A percentile compares a stretch with the other conserved stretches of the same genome.
phyloP scores from a whole-genome alignment of 2,888 invertebrate species.

The Pilophorus perplexus region DNA sequence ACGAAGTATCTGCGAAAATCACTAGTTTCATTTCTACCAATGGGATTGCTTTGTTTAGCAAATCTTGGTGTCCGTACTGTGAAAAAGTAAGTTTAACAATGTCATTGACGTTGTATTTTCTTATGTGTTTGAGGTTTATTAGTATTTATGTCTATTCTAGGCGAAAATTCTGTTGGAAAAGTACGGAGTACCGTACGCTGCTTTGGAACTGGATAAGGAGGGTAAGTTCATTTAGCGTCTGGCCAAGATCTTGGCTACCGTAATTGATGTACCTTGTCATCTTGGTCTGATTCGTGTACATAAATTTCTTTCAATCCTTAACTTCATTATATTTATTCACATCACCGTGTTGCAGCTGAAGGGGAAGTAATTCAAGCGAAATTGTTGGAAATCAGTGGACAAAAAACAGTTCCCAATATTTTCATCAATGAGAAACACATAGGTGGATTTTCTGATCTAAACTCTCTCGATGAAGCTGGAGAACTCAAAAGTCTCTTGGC shows the following conservation, averaged over 20 bases:
- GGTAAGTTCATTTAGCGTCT: no score
- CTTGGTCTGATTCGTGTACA: no score
- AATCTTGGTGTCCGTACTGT: conserved; percentile 28
- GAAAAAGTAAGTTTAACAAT: conserved; percentile 3
- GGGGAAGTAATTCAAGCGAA: conserved; percentile 15
- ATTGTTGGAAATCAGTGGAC: conserved; percentile 19
- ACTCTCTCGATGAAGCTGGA: conserved; percentile 5
- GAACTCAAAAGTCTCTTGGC: not conserved
- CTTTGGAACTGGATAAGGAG: no score
- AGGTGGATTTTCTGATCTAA: conserved; percentile 20
- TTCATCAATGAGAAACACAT: conserved; percentile 24
- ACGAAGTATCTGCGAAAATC: not conserved
- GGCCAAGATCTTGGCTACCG: no score
- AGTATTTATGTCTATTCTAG: no score
- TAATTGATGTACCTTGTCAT: no score
- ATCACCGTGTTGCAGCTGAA: not conserved
- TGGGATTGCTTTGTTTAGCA: conserved; percentile 22
- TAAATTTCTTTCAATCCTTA: no score
- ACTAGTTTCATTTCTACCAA: conserved; percentile 10
- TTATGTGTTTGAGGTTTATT: no score
- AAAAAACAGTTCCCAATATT: conserved; percentile 26
- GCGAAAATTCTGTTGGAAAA: no score
- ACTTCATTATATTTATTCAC: no score
- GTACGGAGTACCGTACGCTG: no score
- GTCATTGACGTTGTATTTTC: no score